Evolutionary conservation across 92 coral and sea anemone species (phyloP).

Genomic region (Palythoa grandiflora): DNA sequence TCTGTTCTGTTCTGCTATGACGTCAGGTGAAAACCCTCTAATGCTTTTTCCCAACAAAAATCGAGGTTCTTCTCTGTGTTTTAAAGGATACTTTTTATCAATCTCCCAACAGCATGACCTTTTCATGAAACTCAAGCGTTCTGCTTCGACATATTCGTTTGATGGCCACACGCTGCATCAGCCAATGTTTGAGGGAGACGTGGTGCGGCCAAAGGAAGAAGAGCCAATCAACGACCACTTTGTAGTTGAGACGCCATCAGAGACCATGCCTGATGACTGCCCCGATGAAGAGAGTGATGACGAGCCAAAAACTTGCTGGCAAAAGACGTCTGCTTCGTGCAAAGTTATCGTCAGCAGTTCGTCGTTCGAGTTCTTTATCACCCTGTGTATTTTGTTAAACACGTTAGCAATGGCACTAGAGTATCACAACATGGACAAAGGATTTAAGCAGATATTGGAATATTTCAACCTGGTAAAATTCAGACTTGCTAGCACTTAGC

Average conservation of each 20-base stretch:
- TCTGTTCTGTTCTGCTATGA: too few species aligned
- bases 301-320: slow-evolving; percentile 21
- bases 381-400: slow-evolving; percentile 93
- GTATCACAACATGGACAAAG: slow-evolving; percentile 75
- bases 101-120: slow-evolving; percentile 59
- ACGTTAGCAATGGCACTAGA: slow-evolving; percentile 96
- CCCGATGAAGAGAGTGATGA: slow-evolving; percentile 61
- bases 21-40: too few species aligned
- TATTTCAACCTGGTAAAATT: slow-evolving; percentile 83
- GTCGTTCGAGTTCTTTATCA: slow-evolving; percentile 90
- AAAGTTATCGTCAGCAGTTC: slow-evolving; percentile 71
- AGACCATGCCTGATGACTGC: slow-evolving; percentile 55
- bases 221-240: slow-evolving; percentile 60
- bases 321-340: not conserved
- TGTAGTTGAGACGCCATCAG: slow-evolving; percentile 65
- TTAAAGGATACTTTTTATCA: not conserved
- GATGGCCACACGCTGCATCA: slow-evolving; percentile 84
- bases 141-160: slow-evolving; percentile 92
- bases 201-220: slow-evolving; percentile 73
- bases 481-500: not conserved
- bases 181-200: slow-evolving; percentile 90
- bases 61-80: too few species aligned
- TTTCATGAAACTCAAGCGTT: slow-evolving; percentile 80
- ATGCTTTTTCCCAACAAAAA: too few species aligned
- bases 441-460: slow-evolving; percentile 76